Evolutionary conservation across 1,140 invertebrate genomes (phyloP).

Genomic region (Orchestia grillus): DNA sequence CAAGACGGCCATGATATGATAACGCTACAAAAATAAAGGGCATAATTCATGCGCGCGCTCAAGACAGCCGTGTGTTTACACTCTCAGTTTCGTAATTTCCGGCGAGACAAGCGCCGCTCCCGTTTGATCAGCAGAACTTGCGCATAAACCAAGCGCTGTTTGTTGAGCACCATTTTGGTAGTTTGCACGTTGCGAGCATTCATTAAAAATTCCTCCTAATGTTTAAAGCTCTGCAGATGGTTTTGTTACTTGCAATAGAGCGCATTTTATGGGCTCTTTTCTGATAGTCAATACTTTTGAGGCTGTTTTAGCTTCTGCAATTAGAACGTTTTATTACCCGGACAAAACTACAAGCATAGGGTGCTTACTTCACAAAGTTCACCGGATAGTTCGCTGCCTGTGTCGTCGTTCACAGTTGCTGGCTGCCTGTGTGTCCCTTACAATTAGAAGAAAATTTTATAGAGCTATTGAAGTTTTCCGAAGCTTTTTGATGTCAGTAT

Average conservation of each 20-base stretch:
- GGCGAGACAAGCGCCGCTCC: background rate
- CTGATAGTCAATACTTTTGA: background rate
- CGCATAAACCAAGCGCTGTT: background rate
- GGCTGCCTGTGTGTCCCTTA: too few species aligned
- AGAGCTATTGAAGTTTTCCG: too few species aligned
- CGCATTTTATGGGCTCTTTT: background rate
- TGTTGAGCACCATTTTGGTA: background rate
- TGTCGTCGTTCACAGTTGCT: too few species aligned
- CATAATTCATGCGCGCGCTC: background rate
- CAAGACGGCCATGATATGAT: background rate
- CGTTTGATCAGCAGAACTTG: background rate
- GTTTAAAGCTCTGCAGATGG: too few species aligned
- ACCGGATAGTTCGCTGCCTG: too few species aligned
- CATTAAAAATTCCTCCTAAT: background rate
- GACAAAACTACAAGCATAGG: too few species aligned
- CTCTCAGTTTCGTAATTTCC: background rate
- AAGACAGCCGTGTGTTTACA: background rate
- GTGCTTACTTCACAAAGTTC: too few species aligned
- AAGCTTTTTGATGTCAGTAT: too few species aligned
- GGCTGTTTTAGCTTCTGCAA: background rate
- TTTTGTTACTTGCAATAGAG: too few species aligned
- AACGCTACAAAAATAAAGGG: background rate
- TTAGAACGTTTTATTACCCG: too few species aligned
- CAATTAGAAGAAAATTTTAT: too few species aligned
- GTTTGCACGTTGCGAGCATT: background rate